Evolutionary conservation across 1,140 invertebrate genomes (phyloP), one percentile per base, ranked within the genome.

Genomic region (Lepidurus arcticus): DNA sequence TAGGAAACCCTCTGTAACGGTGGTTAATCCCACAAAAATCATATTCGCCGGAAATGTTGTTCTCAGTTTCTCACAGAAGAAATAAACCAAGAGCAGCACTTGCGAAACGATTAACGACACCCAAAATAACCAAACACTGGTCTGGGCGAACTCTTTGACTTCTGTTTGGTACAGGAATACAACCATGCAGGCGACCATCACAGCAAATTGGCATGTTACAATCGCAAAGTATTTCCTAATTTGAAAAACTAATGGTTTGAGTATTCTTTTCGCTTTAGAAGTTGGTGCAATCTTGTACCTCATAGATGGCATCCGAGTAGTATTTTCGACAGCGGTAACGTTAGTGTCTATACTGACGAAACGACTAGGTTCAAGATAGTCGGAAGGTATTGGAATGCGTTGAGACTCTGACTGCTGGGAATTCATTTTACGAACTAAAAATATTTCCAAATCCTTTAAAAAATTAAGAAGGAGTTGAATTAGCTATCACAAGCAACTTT

Each of bases 211-310:
- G 44, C 84, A 81, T 80, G 85, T 84, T 10, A 90, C 81, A 79
- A 90, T 89, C 13, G 83, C 82, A 83, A 89, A 89, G 0, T 89
- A 88, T 82, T 89, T 89, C 74, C 80, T 83, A 73, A 21, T 26
- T 0, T 26, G 80, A 80, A 42, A 26, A 26, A 26, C 1, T 26
- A 26, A 26, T 11, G 16, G 42, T 11, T 7, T 76, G 10, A 9
- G 42, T 34, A 75, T 34, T 75, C 16, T 16, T 43, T 76, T n/a
- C 44, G 10, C 44, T 6, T 44, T 42, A 21, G 21, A 16, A 21
- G 53, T 16, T 16, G 26, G 26, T 26, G 26, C 26, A 13, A 13
- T 13, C 34, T 43, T 34, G 10, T 24, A 80, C 79, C 79, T 76
- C 13, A 80, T 73, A 65, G 78, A 80, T 8, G 45, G 76, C 43